Evolutionary conservation across 2,888 invertebrate genomes (phyloP), one percentile per base, ranked within the genome.

Genomic region (Monopis laevigella): DNA sequence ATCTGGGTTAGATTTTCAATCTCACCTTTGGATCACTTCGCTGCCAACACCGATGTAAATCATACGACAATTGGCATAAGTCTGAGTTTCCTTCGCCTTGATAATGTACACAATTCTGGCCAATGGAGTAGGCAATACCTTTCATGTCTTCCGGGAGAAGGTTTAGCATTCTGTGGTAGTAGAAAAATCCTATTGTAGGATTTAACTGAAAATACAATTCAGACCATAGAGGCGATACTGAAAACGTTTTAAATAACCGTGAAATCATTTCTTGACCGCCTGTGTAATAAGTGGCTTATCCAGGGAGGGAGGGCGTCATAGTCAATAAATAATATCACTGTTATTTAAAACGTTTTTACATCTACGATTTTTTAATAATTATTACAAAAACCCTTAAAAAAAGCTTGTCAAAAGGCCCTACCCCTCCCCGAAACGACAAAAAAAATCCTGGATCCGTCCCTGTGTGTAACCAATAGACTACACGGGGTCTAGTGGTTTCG

Each of bases 11-110:
- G 10, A 11, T 8, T 27, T 30, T 8, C 16, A 18, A n/a, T 26
- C 39, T 39, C 32, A 55, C 57, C 51, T 56, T 46, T 10, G 57
- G 56, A 42, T 55, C 55, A 3, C 52, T 45, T 30, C 47, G 46
- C 43, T 57, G 57, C 57, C 57, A 57, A 43, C 57, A 57, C 32
- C 45, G 43, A 28, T 57, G 57, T 7, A 57, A 39, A 36, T 57
- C 56, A 18, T 46, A 57, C 2, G 57, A 54, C 4, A 54, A 50
- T 30, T 57, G 54, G 38, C 57, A 57, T 2, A 54, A 46, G 40
- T 57, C 55, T 1, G 48, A 24, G n/a, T 49, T 53, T 1, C 52
- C 52, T 35, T 56, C 56, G 0, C 57, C 57, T 35, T 51, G 54
- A 46, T 53, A 54, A 43, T 57, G 57, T 2, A 56, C 41, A 40